Percentiles rank a stretch among this genome's conserved stretches.
Conservation (phyloP, 92 coral and sea anemone genomes). For the Virgularia gustaviana region DNA sequence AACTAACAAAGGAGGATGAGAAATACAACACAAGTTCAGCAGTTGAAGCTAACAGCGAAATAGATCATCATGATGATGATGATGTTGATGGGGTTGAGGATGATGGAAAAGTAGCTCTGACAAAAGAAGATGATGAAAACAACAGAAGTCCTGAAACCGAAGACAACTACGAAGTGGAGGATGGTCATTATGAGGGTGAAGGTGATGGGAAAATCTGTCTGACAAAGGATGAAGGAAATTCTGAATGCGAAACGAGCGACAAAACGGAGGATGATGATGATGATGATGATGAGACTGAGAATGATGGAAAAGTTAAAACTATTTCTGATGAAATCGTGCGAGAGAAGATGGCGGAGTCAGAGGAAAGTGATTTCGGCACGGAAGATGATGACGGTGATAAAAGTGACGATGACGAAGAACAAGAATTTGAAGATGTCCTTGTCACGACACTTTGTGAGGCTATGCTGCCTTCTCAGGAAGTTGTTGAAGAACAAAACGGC, state of each 20-base stretch:
- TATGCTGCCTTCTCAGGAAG: constrained; percentile 60
- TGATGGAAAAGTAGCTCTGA: constrained; percentile 3
- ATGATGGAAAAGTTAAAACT: too few species aligned
- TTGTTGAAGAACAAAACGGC: constrained; percentile 20
- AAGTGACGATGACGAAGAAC: not conserved
- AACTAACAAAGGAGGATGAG: not conserved
- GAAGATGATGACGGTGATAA: constrained; percentile 5
- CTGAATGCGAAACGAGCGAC: not conserved
- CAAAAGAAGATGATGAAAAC: not conserved
- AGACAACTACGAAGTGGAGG: not conserved
- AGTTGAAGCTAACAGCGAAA: not conserved
- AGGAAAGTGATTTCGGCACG: not conserved
- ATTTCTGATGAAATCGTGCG: too few species aligned
- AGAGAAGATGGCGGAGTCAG: not conserved
- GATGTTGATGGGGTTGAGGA: constrained; percentile 12
- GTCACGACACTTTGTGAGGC: constrained; percentile 42
- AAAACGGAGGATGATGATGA: not conserved
- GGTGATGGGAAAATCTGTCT: not conserved
- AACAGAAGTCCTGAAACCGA: not conserved
- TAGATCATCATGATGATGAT: not conserved
- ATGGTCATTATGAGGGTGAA: not conserved
- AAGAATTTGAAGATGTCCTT: constrained; percentile 18
- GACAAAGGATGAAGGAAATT: constrained; percentile 3
- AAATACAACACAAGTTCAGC: not conserved
- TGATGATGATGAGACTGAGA: not conserved